Evolutionary conservation across 2,888 invertebrate species (phyloP), one percentile per base, ranked within the genome.

Genomic region (Scaptomyza flava): DNA sequence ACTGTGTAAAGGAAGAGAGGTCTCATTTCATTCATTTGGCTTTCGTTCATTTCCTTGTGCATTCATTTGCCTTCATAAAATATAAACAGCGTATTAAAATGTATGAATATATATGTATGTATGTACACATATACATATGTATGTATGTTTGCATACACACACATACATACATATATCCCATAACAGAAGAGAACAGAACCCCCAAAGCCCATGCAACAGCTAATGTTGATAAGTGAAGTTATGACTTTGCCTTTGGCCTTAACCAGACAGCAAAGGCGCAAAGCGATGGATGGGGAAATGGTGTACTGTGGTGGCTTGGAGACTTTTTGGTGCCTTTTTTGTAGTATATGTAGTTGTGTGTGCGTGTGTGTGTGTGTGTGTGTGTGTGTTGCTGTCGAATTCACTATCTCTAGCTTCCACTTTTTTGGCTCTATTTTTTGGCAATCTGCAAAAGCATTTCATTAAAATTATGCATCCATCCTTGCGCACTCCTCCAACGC

Each of bases 21-120:
- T 61, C 79, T 75, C 79, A 72, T 75, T 81, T 79, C 79, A 79
- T 76, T 81, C 70, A 79, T 81, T 79, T 76, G 72, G 61, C 68
- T 63, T 50, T 50, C 82, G 72, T 83, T 87, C 88, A 82, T 88
- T 88, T 87, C 81, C 86, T 86, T 82, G 89, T 81, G 84, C 84
- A 86, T 84, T 86, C 84, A 88, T 88, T 83, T 87, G 83, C 86
- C 85, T 85, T 83, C 81, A 88, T 83, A 88, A 89, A 89, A 89
- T 89, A 90, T 90, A 89, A 87, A 89, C 90, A 90, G 82, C 87
- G 83, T 85, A 87, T 87, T 89, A 90, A 90, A 88, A 89, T 89
- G 89, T 89, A 88, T 87, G 90, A 89, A 89, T 85, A 34, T 34
- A 50, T 4, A 27, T 27, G 30, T 30, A 7, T 11, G 9, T 17